phyloP scores from a whole-genome alignment of 1,140 invertebrate species.

The Macrosteles quadrilineatus region DNA sequence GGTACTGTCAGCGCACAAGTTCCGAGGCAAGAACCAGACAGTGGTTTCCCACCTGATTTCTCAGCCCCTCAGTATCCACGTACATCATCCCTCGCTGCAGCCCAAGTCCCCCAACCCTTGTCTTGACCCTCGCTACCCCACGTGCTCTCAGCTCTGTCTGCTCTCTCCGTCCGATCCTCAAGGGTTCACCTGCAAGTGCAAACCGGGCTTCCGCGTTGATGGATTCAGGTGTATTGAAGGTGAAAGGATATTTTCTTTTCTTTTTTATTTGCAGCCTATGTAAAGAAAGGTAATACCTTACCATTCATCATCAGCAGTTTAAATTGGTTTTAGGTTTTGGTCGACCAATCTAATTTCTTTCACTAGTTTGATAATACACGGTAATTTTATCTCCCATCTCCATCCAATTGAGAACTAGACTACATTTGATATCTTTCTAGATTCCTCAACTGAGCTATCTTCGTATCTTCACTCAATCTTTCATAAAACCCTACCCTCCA shows the following conservation, averaged over 20 bases:
- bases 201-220: slow-evolving; percentile 76
- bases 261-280: background rate
- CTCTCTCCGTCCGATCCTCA: slow-evolving; percentile 68
- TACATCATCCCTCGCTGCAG: slow-evolving; percentile 92
- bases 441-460: no score
- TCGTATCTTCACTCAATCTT: no score
- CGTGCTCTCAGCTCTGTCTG: slow-evolving; percentile 91
- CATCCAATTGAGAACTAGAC: no score
- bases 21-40: slow-evolving; percentile 84
- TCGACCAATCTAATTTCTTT: no score
- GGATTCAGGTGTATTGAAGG: slow-evolving; percentile 73
- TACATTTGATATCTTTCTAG: no score
- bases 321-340: no score
- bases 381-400: no score
- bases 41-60: slow-evolving; percentile 93
- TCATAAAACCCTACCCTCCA: no score
- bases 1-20: slow-evolving; percentile 83
- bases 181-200: slow-evolving; percentile 90
- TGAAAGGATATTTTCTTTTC: slow-evolving; percentile 33
- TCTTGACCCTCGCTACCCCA: slow-evolving; percentile 52
- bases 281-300: background rate
- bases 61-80: slow-evolving; percentile 91
- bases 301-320: no score
- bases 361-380: no score
- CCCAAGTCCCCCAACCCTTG: slow-evolving; percentile 86